Evolutionary conservation across 2,113 vertebrate genomes (phyloP), one percentile per base, ranked within the genome.

Genomic region (Ascaphus truei): DNA sequence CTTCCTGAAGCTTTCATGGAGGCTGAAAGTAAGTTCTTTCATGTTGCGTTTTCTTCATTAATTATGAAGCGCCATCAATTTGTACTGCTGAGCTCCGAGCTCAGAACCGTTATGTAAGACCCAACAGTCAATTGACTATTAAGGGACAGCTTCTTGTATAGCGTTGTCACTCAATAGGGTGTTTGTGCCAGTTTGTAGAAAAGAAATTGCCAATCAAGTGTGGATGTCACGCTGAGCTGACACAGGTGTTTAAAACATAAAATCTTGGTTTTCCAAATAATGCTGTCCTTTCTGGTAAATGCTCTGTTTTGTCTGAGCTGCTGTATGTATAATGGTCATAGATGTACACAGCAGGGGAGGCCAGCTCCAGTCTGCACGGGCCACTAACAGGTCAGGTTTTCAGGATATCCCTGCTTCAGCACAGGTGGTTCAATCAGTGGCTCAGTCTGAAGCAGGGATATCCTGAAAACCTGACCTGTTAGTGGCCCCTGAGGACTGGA

Each of bases 1-100:
- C 90, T 88, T 73, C 96, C 96, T 4, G 96, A 98, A 80, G 88
- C 81, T 30, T 97, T 99, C 81, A 98, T 99, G 96, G 92, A 95
- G 74, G 93, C 96, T 71, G 94, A 92, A 79, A 91, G 96, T 99
- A 83, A 96, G 96, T 83, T 69, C 75, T 4, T 72, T 72, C 75
- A 80, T 67, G 74, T 64, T 78, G 81, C 16, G 67, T 52, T 15
- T 58, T 81, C 30, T 59, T 72, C 41, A 9, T 80, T 76, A 75
- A 77, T 82, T 80, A 83, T 77, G 72, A 60, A 74, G 48, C 56
- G 23, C 75, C 77, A 78, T 68, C 29, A 67, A 55, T 43, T 72
- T 79, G 72, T 53, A 29, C 65, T 73, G 59, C 62, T 68, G 48
- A 63, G 73, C 53, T 57, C 37, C 59, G 22, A 15, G 68, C 47